Percentiles rank a stretch among this genome's conserved stretches.
These are phyloP conservation scores for Sorex fumeus DNA, from an alignment of 2,113 vertebrate genomes.

Conservation along the genomic window DNA sequence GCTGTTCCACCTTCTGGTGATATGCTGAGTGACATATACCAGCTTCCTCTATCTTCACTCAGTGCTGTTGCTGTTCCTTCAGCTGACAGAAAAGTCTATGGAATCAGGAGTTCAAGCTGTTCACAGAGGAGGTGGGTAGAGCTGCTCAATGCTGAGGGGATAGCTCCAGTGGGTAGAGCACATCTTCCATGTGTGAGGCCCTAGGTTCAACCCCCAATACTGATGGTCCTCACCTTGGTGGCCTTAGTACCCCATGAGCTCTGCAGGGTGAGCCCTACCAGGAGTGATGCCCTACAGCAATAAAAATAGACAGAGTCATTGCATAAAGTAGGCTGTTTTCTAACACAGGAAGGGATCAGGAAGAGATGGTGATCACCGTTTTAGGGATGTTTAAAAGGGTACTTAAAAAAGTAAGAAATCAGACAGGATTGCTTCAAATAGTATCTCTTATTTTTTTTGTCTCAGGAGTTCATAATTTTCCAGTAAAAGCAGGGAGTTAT, in stretches of 20 bases:
- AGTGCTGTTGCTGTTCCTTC: not conserved
- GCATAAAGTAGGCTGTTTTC: not conserved
- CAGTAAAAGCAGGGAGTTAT: not conserved
- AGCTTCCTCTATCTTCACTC: not conserved
- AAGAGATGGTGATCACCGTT: not conserved
- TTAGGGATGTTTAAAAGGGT: not conserved
- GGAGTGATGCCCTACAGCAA: too few relatives aligned
- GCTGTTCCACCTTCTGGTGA: not conserved
- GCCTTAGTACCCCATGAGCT: too few relatives aligned
- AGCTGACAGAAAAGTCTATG: not conserved
- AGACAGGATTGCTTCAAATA: constrained; percentile 8
- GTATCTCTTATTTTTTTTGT: constrained; percentile 44
- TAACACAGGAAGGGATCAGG: not conserved
- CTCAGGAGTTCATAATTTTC: constrained; percentile 28
- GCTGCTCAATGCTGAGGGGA: too few relatives aligned
- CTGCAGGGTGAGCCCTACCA: too few relatives aligned
- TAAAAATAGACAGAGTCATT: not conserved
- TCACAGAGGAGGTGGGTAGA: not conserved
- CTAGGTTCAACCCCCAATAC: too few relatives aligned
- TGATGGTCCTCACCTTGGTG: too few relatives aligned
- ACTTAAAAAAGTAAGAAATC: constrained; percentile 22
- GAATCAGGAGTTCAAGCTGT: not conserved
- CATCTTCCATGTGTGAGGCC: too few relatives aligned
- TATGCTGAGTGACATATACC: not conserved
- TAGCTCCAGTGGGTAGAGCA: too few relatives aligned